A percentile compares a stretch with the other conserved stretches of the same genome.
phyloP scores from a whole-genome alignment of 2,113 vertebrate genomes.

The Mustela nigripes region DNA sequence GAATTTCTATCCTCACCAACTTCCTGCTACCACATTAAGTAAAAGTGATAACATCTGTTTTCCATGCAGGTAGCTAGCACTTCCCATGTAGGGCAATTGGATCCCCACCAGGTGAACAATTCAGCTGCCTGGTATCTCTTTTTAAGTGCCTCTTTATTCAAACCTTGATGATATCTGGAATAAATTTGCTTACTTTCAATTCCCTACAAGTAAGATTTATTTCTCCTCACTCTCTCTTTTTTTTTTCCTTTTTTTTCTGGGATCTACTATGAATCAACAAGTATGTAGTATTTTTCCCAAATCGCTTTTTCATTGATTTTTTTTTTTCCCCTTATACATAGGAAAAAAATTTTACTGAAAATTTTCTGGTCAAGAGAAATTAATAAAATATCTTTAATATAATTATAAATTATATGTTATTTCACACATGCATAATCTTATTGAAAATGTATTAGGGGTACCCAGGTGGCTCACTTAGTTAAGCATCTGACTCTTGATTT shows the following conservation, averaged over 20 bases:
- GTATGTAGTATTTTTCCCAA: not conserved
- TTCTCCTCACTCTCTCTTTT: not conserved
- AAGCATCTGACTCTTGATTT: not conserved
- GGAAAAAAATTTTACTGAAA: not conserved
- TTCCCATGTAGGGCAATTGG: constrained; percentile 70
- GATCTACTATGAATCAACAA: not conserved
- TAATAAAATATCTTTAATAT: not conserved
- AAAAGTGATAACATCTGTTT: constrained; percentile 81
- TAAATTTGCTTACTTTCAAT: constrained; percentile 47
- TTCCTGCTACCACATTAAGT: constrained; percentile 67
- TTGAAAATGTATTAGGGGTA: not conserved
- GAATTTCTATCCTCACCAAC: constrained; percentile 48
- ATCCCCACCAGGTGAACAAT: constrained; percentile 71
- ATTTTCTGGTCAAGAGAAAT: not conserved
- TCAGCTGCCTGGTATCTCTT: constrained; percentile 58
- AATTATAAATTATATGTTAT: not conserved
- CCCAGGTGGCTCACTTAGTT: not conserved
- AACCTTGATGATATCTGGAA: constrained; percentile 17
- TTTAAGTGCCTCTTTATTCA: constrained; percentile 68
- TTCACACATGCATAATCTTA: not conserved
- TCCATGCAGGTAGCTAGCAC: constrained; percentile 68
- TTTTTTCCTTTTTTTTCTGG: not conserved
- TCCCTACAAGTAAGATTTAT: not conserved
- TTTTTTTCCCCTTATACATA: not conserved
- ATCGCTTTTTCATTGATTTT: not conserved